These are phyloP conservation scores for Diploscapter pachys DNA, from an alignment of 1,140 invertebrate genomes.

Conservation along the genomic window DNA sequence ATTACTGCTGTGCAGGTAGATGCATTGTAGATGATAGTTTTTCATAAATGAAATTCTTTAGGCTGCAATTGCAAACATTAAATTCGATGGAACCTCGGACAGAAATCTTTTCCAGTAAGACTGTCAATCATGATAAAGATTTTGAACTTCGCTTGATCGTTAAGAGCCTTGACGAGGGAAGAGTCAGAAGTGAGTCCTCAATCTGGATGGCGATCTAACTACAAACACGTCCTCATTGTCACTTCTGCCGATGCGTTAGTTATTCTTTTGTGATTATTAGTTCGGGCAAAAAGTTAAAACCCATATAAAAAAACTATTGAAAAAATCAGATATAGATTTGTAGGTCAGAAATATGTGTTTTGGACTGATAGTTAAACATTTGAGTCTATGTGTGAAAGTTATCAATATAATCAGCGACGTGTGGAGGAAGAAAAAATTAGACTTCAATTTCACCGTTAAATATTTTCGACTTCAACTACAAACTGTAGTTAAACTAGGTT, in stretches of 20 bases:
- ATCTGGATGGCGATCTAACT: slow-evolving; percentile 20
- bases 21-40: neutral
- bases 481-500: too few species aligned
- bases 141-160: neutral
- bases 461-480: too few species aligned
- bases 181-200: slow-evolving; percentile 3
- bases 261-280: slow-evolving; percentile 1
- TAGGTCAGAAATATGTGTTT: neutral
- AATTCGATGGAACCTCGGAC: neutral
- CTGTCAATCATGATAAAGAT: neutral
- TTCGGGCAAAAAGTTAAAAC: slow-evolving; percentile 12
- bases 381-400: too few species aligned
- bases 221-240: slow-evolving; percentile 24
- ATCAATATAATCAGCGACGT: too few species aligned
- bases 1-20: neutral
- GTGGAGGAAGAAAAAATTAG: too few species aligned
- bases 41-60: slow-evolving; percentile 2
- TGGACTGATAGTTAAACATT: neutral
- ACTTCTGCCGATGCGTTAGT: slow-evolving; percentile 2
- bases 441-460: too few species aligned
- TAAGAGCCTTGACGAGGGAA: slow-evolving; percentile 11
- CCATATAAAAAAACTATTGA: slow-evolving; percentile 17
- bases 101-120: slow-evolving; percentile 12
- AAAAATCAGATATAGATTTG: too few species aligned
- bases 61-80: neutral